A percentile compares a stretch with the other conserved stretches of the same genome.
Evolutionary conservation across 2,797 vertebrate genomes (phyloP).

Genomic region (Cichlasoma orientale): DNA sequence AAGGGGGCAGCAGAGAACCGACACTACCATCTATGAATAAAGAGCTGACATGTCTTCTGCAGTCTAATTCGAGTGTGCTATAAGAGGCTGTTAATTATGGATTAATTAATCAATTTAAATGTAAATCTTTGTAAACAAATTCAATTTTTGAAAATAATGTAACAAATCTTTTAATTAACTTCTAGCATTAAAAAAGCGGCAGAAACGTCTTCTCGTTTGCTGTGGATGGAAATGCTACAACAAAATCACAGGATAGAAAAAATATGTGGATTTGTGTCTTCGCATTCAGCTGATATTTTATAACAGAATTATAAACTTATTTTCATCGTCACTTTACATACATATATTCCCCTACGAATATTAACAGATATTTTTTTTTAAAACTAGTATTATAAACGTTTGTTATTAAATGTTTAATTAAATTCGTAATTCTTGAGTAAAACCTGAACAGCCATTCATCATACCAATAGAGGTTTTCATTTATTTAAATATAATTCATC

Average conservation of each 20-base stretch:
- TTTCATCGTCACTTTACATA: background rate
- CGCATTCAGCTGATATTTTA: background rate
- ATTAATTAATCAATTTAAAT: background rate
- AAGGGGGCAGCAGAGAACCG: slow-evolving; percentile 61
- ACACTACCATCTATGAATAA: background rate
- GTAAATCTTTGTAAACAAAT: background rate
- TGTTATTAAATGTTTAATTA: background rate
- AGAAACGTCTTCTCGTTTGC: too few species aligned
- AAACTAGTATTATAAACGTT: background rate
- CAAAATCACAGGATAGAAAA: background rate
- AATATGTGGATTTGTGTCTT: background rate
- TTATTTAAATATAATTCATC: background rate
- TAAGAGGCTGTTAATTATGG: background rate
- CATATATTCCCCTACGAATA: background rate
- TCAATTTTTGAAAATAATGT: background rate
- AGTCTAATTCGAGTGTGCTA: background rate
- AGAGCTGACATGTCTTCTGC: background rate
- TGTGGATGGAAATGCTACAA: too few species aligned
- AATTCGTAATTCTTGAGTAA: background rate
- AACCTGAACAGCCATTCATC: accelerated
- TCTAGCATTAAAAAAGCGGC: background rate
- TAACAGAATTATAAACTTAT: background rate
- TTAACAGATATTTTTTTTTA: background rate
- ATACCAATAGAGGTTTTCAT: background rate
- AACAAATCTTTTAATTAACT: background rate